Evolutionary conservation across 2,113 vertebrate genomes (phyloP).

Genomic region (Polypterus bichir): DNA sequence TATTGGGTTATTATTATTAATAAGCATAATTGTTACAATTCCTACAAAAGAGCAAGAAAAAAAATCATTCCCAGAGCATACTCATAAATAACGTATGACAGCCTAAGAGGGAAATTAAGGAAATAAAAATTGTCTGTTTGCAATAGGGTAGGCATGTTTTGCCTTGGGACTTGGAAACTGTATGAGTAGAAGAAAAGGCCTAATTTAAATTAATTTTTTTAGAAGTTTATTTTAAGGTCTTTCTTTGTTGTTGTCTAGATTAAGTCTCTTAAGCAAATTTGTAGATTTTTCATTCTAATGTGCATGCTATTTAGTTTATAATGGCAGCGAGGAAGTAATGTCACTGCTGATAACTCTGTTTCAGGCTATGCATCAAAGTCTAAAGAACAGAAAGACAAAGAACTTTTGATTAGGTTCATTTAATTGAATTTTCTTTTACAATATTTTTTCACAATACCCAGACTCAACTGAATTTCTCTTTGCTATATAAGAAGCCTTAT

Average conservation of each 20-base stretch:
- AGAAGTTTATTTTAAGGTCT: not conserved
- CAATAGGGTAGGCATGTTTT: constrained; percentile 46
- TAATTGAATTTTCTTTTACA: no score
- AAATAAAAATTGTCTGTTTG: constrained; percentile 41
- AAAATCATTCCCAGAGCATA: constrained; percentile 20
- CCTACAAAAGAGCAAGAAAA: constrained; percentile 23
- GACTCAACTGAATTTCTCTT: no score
- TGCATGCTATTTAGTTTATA: no score
- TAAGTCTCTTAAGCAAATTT: no score
- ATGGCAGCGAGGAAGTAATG: no score
- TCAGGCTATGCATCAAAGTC: no score
- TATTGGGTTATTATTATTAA: constrained; percentile 22
- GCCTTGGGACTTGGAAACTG: constrained; percentile 33
- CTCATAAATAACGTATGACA: constrained; percentile 42
- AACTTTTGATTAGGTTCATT: no score
- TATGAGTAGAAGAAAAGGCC: constrained; percentile 23
- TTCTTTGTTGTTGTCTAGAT: not conserved
- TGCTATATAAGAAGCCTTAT: no score
- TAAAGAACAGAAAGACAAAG: no score
- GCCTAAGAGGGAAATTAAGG: constrained; percentile 42
- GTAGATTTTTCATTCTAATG: no score
- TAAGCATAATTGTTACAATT: constrained; percentile 26
- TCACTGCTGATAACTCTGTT: no score
- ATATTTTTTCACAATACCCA: no score
- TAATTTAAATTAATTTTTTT: constrained; percentile 19